Evolutionary conservation across 2,797 vertebrate genomes (phyloP).

Genomic region (Poecilia gillii): DNA sequence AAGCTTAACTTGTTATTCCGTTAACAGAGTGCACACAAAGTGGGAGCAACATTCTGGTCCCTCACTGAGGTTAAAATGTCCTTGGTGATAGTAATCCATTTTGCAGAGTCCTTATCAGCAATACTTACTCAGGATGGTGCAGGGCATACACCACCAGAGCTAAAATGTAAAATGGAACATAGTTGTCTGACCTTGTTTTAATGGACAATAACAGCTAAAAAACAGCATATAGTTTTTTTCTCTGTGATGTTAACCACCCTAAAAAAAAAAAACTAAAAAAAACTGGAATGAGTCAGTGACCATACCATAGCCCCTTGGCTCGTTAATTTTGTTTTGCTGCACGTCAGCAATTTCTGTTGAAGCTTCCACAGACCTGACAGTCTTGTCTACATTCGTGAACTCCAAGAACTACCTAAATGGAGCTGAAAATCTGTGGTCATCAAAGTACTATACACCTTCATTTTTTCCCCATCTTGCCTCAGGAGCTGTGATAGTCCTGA

Average conservation of each 20-base stretch:
- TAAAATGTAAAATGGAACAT: constrained; percentile 44
- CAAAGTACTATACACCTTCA: neutral
- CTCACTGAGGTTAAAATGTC: constrained; percentile 58
- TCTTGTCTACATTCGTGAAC: constrained; percentile 46
- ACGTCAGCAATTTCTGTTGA: constrained; percentile 40
- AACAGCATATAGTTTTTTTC: constrained; percentile 1
- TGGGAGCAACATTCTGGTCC: constrained; percentile 48
- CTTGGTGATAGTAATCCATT: constrained; percentile 62
- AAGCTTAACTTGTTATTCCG: constrained; percentile 31
- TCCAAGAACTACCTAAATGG: constrained; percentile 25
- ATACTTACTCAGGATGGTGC: constrained; percentile 50
- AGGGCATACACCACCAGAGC: constrained; percentile 50
- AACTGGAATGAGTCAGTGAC: constrained; percentile 45
- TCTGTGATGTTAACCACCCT: constrained; percentile 16
- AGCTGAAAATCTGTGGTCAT: neutral
- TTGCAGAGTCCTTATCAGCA: constrained; percentile 67
- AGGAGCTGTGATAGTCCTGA: neutral
- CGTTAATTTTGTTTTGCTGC: constrained; percentile 35
- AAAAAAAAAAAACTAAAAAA: constrained; percentile 44
- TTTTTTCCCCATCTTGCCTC: neutral
- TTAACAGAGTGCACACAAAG: constrained; percentile 38
- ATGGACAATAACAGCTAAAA: constrained; percentile 15
- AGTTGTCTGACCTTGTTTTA: constrained; percentile 19
- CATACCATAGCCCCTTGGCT: constrained; percentile 28
- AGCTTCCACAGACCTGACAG: constrained; percentile 24